These are phyloP conservation scores for Sebastiscus albofasciatus DNA, from an alignment of 2,797 vertebrate genomes.

Conservation along the genomic window DNA sequence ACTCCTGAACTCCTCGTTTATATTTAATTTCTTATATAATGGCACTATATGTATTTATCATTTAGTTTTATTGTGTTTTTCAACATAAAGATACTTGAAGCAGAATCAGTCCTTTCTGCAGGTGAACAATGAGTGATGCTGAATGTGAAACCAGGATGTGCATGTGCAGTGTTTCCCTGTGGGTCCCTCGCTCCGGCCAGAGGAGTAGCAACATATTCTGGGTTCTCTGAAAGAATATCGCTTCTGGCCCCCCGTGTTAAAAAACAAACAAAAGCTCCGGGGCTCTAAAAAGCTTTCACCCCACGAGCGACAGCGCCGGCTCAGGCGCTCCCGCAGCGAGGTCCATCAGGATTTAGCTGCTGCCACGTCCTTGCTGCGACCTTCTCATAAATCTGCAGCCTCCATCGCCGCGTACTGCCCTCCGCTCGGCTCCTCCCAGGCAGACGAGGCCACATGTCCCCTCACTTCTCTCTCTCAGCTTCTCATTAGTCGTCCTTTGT, in stretches of 20 bases:
- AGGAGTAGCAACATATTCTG: conserved; percentile 2
- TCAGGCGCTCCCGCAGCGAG: conserved; percentile 27
- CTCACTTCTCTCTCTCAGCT: neutral
- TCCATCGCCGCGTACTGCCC: neutral
- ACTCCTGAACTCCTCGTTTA: neutral
- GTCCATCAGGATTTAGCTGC: conserved; percentile 46
- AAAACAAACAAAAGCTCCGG: conserved; percentile 5
- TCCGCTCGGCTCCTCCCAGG: neutral
- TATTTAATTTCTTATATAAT: conserved; percentile 21
- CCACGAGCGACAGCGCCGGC: conserved; percentile 15
- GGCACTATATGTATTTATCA: conserved; percentile 30
- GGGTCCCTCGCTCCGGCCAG: neutral
- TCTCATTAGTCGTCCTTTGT: neutral
- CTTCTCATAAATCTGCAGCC: conserved; percentile 57
- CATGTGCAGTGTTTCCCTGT: neutral
- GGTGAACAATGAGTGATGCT: conserved; percentile 10
- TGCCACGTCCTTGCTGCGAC: conserved; percentile 60
- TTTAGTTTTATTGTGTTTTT: conserved; percentile 5
- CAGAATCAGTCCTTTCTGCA: conserved; percentile 32
- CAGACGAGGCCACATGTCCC: neutral
- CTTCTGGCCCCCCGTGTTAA: conserved; percentile 4
- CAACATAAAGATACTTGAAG: conserved; percentile 21
- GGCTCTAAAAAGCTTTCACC: conserved; percentile 14
- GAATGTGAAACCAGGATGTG: neutral
- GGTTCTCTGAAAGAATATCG: conserved; percentile 1